These are phyloP conservation scores for Ochotona curzoniae DNA, from an alignment of 2,113 vertebrate species.

Conservation along the genomic window DNA sequence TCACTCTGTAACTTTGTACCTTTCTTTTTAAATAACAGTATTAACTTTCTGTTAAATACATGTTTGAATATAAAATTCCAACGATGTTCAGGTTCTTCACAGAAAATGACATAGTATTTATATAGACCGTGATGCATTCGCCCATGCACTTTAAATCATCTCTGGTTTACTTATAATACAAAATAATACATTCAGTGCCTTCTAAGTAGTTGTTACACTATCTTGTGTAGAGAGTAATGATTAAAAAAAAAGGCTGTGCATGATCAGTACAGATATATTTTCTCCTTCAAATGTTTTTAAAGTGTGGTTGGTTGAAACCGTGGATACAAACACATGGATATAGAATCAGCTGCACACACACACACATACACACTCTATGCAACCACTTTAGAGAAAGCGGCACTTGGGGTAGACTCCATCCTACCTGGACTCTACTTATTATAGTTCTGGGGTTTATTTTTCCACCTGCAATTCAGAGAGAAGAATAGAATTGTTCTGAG, in stretches of 20 bases:
- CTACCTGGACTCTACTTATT: slow-evolving; percentile 1
- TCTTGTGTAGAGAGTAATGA: neutral
- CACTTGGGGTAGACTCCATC: neutral
- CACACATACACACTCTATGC: neutral
- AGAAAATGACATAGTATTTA: no score
- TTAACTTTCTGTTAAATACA: no score
- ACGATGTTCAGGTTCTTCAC: no score
- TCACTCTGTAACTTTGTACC: no score
- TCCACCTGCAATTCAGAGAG: neutral
- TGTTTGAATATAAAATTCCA: no score
- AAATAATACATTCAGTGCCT: neutral
- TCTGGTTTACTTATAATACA: neutral
- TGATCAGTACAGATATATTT: neutral
- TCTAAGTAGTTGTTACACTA: no score
- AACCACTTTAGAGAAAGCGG: slow-evolving; percentile 23
- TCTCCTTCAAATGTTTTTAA: neutral
- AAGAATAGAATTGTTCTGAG: neutral
- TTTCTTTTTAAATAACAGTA: no score
- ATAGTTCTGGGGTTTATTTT: slow-evolving; percentile 12
- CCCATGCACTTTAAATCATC: neutral
- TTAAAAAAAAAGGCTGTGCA: neutral
- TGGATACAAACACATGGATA: neutral
- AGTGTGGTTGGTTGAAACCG: neutral
- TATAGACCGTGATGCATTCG: no score
- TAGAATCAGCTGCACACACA: neutral